These are phyloP conservation scores for Perca flavescens DNA, from an alignment of 2,113 vertebrate genomes.

Conservation along the genomic window DNA sequence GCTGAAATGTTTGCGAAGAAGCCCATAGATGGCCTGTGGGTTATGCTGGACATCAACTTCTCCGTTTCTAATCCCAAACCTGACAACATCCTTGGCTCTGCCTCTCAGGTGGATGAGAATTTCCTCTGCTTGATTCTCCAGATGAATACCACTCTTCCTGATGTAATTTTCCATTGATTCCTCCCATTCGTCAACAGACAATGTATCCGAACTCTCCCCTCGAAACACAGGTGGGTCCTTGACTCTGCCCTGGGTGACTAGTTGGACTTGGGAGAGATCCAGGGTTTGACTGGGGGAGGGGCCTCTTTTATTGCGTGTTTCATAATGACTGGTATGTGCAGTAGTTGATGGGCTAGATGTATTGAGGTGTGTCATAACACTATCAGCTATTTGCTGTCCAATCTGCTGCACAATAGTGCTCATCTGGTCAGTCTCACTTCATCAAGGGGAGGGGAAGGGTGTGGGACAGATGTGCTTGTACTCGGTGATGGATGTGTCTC, in stretches of 20 bases:
- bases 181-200: slow-evolving; percentile 24
- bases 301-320: no score
- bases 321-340: background rate
- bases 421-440: background rate
- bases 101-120: slow-evolving; percentile 25
- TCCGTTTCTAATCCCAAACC: slow-evolving; percentile 5
- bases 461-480: background rate
- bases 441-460: no score
- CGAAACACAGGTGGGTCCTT: slow-evolving; percentile 8
- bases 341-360: background rate
- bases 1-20: no score
- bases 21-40: no score
- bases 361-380: slow-evolving; percentile 5
- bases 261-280: slow-evolving; percentile 20
- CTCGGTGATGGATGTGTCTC: no score
- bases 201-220: background rate
- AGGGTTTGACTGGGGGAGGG: background rate
- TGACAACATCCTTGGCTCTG: slow-evolving; percentile 18
- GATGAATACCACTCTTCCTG: background rate
- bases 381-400: slow-evolving; percentile 30
- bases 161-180: slow-evolving; percentile 6
- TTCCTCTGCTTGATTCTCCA: slow-evolving; percentile 13
- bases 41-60: background rate
- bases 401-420: slow-evolving; percentile 7
- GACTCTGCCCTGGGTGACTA: slow-evolving; percentile 1